Conservation (phyloP, 2,113 vertebrate genomes). For the Hiodon tergisus region DNA sequence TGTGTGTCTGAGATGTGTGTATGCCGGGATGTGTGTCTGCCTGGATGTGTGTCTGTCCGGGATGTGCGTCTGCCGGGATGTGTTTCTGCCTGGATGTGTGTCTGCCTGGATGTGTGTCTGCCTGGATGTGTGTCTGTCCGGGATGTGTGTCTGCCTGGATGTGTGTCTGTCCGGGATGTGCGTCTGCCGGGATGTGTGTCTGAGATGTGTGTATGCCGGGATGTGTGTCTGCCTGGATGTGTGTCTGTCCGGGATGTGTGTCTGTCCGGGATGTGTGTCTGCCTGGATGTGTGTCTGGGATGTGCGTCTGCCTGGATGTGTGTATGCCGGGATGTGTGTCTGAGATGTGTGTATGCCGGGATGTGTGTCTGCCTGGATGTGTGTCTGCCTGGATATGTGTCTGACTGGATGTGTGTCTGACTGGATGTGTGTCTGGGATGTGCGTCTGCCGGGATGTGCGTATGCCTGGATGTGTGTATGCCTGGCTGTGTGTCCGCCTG, state of each 20-base stretch:
- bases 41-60: not conserved
- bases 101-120: not conserved
- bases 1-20: constrained; percentile 35
- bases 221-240: too few species aligned
- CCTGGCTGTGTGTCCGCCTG: too few species aligned
- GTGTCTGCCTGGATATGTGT: too few species aligned
- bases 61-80: not conserved
- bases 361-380: too few species aligned
- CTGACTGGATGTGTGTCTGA: too few species aligned
- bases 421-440: too few species aligned
- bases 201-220: not conserved
- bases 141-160: constrained; percentile 3
- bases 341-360: too few species aligned
- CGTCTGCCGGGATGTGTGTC: not conserved
- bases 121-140: constrained; percentile 18
- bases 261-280: not conserved
- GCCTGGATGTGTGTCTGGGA: not conserved
- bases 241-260: not conserved
- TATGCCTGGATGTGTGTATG: too few species aligned
- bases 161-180: not conserved
- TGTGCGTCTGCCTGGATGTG: not conserved
- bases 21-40: constrained; percentile 10
- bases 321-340: not conserved
- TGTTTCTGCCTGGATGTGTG: not conserved
- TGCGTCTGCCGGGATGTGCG: too few species aligned